Evolutionary conservation across 2,113 vertebrate species (phyloP), one percentile per base, ranked within the genome.

Genomic region (Semicossyphus pulcher): DNA sequence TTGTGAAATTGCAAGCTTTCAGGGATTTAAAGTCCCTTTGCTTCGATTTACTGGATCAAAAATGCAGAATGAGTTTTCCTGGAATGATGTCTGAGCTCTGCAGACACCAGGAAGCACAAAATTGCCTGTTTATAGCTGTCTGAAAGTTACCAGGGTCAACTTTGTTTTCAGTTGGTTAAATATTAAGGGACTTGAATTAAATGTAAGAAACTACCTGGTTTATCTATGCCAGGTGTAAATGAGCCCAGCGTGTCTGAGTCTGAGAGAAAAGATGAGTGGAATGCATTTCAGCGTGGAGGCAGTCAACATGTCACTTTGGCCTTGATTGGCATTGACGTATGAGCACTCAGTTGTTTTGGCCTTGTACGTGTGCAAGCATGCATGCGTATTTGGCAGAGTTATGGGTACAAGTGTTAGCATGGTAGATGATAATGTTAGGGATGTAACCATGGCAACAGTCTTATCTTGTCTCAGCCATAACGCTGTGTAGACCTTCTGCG

Each of bases 391-490:
- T 25, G 29, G 47, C 57, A 66, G 26, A 66, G 59, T 59, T 54
- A 34, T 54, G 63, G 54, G 20, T 28, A 29, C n/a, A 61, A 15
- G 49, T 76, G 32, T 72, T 60, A 18, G 18, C 16, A 5, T 18
- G 16, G 29, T 48, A 10, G 42, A 32, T 80, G 73, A 84, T 85
- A 83, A 82, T 57, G 63, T 73, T 25, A 20, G 28, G 63, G 62
- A 51, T 25, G 18, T 53, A 51, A 44, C 60, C 57, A 49, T 75
- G 70, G 52, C 67, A 47, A 44, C 20, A 5, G 21, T 64, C 53
- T 80, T 90, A 88, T 88, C 83, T 82, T 26, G 56, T 68, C 59
- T 18, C 37, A 67, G 68, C 66, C 77, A 85, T 69, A 53, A 60
- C 37, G n/a, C 47, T 29, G 16, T 10, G 18, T 20, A 36, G 64